Evolutionary conservation across 2,797 vertebrate genomes (phyloP), one percentile per base, ranked within the genome.

Genomic region (Enteromius trimaculatus): DNA sequence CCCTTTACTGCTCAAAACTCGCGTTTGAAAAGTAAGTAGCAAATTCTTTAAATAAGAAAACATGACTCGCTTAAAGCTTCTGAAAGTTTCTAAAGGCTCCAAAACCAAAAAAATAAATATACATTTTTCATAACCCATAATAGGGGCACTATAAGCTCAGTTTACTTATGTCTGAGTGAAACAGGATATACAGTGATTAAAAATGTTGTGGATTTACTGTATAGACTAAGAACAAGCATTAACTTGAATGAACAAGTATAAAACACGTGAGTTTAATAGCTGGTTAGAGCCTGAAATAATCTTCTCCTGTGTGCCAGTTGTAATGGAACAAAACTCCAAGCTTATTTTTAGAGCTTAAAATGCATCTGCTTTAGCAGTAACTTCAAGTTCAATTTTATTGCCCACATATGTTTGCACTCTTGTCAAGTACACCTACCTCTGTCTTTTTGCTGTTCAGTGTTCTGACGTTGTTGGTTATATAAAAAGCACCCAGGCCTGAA

Each of bases 291-390:
- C 53, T 37, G 11, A 62, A 66, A 55, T 68, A 55, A 4, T 42
- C 42, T 53, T n/a, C 9, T 42, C 1, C 9, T n/a, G 49, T 55
- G 17, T 39, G 26, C 21, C 14, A 10, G 53, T 29, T 58, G 47
- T 64, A 34, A 55, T 77, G 17, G 11, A 80, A 23, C 42, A 11
- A 82, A 49, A 55, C 8, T 44, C 64, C 17, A 9, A 49, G 16
- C 79, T 82, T 39, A 69, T 74, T 82, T 82, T 26, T 60, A 65
- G 42, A 21, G n/a, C 9, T 37, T 64, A 70, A 31, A 65, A 49
- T 2, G 0, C 23, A 70, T 49, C 62, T 80, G 62, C 42, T 53
- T 62, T 53, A 71, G 37, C 23, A 10, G 34, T 81, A 37, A 34
- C 23, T 5, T 19, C 23, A 11, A 60, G 72, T 60, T 16, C 64